Conservation (phyloP, 2,113 vertebrate species). For the Serilophus lunatus region DNA sequence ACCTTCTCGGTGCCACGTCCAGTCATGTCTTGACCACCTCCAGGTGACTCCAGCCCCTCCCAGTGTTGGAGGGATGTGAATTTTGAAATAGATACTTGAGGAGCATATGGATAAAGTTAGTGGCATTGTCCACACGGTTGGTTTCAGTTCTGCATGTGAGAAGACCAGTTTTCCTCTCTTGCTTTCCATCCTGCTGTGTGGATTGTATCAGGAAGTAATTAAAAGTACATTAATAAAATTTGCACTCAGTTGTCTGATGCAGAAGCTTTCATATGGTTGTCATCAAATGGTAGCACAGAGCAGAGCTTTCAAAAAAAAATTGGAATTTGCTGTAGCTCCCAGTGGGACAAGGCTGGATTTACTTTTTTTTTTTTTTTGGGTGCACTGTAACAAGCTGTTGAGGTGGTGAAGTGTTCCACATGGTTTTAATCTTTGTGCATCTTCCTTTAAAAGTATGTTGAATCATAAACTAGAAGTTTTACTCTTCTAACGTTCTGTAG, state of each 20-base stretch:
- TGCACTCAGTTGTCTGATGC: not conserved
- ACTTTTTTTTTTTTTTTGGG: not conserved
- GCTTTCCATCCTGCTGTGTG: not conserved
- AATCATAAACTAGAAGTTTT: not conserved
- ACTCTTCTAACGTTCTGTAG: not conserved
- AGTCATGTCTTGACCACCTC: not conserved
- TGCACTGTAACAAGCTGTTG: not conserved
- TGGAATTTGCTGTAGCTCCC: not conserved
- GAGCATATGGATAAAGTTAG: not conserved
- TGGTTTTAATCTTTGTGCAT: not conserved
- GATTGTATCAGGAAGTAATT: slow-evolving; percentile 14
- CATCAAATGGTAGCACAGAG: not conserved
- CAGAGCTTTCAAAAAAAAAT: not conserved
- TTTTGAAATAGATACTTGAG: not conserved
- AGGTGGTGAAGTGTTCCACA: not conserved
- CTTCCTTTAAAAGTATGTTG: not conserved
- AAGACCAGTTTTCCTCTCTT: not conserved
- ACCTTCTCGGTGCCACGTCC: not conserved
- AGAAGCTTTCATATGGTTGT: not conserved
- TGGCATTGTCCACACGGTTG: not conserved
- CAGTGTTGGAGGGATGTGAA: not conserved
- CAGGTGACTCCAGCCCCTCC: not conserved
- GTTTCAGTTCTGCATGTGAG: not conserved
- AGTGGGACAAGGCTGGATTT: not conserved
- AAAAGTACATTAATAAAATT: not conserved